Evolutionary conservation across 2,113 vertebrate species (phyloP).

Genomic region (Echinops telfairi): DNA sequence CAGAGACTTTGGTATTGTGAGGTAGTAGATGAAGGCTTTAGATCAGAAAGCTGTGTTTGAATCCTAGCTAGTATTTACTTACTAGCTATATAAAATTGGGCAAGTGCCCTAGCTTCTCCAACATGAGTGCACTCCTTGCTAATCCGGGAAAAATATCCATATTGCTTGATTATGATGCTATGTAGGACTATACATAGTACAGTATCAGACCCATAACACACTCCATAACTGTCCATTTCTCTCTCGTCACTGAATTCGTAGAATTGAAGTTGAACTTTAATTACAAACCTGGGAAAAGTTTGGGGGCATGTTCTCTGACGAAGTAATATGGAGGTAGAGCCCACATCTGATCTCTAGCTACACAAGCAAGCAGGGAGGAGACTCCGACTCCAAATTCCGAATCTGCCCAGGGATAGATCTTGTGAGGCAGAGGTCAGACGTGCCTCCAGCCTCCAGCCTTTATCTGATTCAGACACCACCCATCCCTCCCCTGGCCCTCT

Average conservation of each 20-base stretch:
- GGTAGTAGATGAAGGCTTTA: neutral
- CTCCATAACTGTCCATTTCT: neutral
- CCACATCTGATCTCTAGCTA: too few relatives aligned
- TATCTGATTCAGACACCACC: too few relatives aligned
- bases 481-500: too few relatives aligned
- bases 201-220: neutral
- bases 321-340: neutral
- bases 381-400: too few relatives aligned
- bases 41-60: neutral
- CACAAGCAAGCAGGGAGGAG: too few relatives aligned
- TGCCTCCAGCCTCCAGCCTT: too few relatives aligned
- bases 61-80: neutral
- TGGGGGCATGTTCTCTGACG: neutral
- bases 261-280: constrained; percentile 36
- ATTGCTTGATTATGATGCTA: neutral
- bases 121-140: neutral
- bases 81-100: neutral
- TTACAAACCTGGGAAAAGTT: constrained; percentile 5
- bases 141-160: neutral
- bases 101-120: too few relatives aligned
- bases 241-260: constrained; percentile 20
- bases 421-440: too few relatives aligned
- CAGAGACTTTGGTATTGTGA: neutral
- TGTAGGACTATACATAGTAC: neutral
- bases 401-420: too few relatives aligned